Percentiles rank a stretch among this genome's conserved stretches.
Conservation (phyloP, 2,797 vertebrate species). For the Gobionotothen gibberifrons region DNA sequence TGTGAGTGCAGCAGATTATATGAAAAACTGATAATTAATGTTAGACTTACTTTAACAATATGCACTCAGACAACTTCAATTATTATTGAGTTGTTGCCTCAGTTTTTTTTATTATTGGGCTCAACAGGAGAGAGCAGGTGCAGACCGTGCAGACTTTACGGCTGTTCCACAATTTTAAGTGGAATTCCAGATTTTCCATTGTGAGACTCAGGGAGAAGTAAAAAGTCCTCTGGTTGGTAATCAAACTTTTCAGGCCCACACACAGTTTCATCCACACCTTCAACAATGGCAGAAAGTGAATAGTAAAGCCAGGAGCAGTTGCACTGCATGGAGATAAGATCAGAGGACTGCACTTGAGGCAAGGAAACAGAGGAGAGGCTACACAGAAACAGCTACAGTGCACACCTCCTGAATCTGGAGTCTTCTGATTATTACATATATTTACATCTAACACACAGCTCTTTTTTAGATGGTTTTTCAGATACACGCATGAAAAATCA, state of each 20-base stretch:
- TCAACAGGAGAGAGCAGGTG: conserved; percentile 51
- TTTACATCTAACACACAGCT: conserved; percentile 39
- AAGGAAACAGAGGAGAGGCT: conserved; percentile 45
- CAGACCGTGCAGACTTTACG: conserved; percentile 50
- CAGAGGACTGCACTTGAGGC: conserved; percentile 42
- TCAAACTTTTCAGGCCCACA: conserved; percentile 20
- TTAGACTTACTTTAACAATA: neutral
- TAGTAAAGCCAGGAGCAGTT: conserved; percentile 38
- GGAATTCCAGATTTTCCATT: conserved; percentile 42
- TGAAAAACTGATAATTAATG: neutral
- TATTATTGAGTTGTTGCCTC: conserved; percentile 10
- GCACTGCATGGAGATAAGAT: conserved; percentile 34
- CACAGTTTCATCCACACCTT: conserved; percentile 23
- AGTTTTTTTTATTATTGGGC: conserved; percentile 2
- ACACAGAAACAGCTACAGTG: conserved; percentile 46
- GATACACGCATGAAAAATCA: conserved; percentile 34
- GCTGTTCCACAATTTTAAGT: conserved; percentile 12
- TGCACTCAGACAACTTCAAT: neutral
- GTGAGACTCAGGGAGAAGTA: conserved; percentile 13
- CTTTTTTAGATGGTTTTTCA: conserved; percentile 40
- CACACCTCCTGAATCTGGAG: conserved; percentile 36
- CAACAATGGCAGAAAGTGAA: conserved; percentile 23
- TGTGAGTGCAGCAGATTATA: neutral
- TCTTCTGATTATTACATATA: conserved; percentile 55
- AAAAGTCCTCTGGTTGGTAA: conserved; percentile 18